Conservation (phyloP, 2,113 vertebrate genomes). For the Pan paniscus region DNA sequence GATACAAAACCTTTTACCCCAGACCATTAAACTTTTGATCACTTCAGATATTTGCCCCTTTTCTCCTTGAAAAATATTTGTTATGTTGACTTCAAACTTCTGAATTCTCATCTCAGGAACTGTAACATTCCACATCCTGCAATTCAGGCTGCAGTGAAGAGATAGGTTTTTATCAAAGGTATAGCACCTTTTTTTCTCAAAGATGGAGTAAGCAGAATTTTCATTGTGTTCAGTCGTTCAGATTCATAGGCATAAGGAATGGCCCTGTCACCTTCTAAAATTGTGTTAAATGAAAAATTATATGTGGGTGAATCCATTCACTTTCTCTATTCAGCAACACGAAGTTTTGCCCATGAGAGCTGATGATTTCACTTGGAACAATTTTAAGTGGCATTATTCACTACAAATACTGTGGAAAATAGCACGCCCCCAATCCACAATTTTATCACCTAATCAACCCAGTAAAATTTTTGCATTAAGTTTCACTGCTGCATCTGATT, state of each 20-base stretch:
- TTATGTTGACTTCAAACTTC: neutral
- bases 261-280: neutral
- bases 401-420: conserved; percentile 33
- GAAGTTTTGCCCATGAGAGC: neutral
- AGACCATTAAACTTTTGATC: conserved; percentile 65
- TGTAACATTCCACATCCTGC: neutral
- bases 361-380: neutral
- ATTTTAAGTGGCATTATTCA: conserved; percentile 60
- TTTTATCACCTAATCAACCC: conserved; percentile 61
- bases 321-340: neutral
- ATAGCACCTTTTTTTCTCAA: neutral
- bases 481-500: conserved; percentile 60
- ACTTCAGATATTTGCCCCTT: neutral
- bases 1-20: conserved; percentile 62
- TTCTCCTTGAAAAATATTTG: neutral
- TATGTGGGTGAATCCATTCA: neutral
- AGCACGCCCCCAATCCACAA: neutral
- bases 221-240: neutral
- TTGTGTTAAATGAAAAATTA: conserved; percentile 50
- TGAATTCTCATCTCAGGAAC: neutral
- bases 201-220: neutral
- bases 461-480: conserved; percentile 70
- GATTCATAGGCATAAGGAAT: neutral
- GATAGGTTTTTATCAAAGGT: neutral
- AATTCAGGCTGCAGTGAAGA: neutral